Percentiles rank a stretch among this genome's conserved stretches.
Evolutionary conservation across 2,797 vertebrate genomes (phyloP).

Genomic region (Lutjanus argentimaculatus): DNA sequence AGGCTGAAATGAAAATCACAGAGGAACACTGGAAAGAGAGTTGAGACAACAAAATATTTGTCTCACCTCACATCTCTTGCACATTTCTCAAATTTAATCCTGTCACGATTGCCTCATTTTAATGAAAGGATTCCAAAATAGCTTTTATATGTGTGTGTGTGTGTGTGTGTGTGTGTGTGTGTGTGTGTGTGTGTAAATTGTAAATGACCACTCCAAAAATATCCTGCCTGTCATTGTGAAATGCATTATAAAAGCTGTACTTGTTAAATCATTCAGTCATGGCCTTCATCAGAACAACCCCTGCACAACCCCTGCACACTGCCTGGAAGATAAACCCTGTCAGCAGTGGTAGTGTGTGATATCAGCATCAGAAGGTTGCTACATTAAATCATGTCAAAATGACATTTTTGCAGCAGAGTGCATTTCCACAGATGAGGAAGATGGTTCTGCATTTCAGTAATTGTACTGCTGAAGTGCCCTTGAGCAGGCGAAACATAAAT

Average conservation of each 20-base stretch:
- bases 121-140: neutral
- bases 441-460: neutral
- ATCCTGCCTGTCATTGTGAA: neutral
- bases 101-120: neutral
- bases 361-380: neutral
- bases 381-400: constrained; percentile 23
- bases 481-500: neutral
- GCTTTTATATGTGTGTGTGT: too few species aligned
- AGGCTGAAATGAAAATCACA: constrained; percentile 39
- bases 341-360: neutral
- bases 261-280: neutral
- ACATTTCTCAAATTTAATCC: neutral
- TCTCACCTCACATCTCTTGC: neutral
- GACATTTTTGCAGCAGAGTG: constrained; percentile 4
- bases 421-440: neutral
- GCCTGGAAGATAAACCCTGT: constrained; percentile 12
- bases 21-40: neutral
- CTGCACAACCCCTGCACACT: neutral
- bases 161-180: too few species aligned
- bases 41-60: neutral
- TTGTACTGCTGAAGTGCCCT: neutral
- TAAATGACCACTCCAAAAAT: neutral
- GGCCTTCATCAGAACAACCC: constrained; percentile 1
- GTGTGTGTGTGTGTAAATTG: too few species aligned
- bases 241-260: neutral